Percentiles rank a stretch among this genome's conserved stretches.
These are phyloP conservation scores for Gryllus longicercus DNA, from an alignment of 2,888 invertebrate genomes.

Conservation along the genomic window DNA sequence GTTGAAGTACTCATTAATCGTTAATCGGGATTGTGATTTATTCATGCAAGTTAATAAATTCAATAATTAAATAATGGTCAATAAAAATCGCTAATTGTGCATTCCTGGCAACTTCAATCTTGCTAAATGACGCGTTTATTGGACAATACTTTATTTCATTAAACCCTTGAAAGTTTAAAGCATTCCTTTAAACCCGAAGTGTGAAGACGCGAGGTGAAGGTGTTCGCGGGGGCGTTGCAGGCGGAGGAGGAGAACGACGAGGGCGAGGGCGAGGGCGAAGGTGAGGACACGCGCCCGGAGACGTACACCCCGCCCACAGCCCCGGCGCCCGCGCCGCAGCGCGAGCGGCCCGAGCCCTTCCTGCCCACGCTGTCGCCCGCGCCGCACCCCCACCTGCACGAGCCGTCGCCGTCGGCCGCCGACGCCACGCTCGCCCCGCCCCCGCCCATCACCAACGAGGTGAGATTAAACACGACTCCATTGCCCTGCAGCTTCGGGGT, in stretches of 20 bases:
- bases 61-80: no score
- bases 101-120: no score
- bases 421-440: neutral
- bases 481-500: no score
- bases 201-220: no score
- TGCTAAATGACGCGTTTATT: no score
- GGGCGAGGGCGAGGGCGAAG: neutral
- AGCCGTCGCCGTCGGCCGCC: neutral
- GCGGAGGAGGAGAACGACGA: neutral
- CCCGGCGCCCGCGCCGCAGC: neutral
- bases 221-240: neutral
- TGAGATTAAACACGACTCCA: neutral
- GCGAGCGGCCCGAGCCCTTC: neutral
- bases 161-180: no score
- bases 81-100: no score
- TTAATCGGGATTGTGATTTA: no score
- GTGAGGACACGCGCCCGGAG: neutral
- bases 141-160: no score
- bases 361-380: conserved; percentile 1
- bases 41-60: no score
- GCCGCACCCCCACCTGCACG: neutral
- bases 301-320: neutral
- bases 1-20: no score
- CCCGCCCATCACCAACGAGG: neutral
- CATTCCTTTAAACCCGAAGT: no score